phyloP scores from a whole-genome alignment of 2,113 vertebrate species.

The Nothoprocta pentlandii region DNA sequence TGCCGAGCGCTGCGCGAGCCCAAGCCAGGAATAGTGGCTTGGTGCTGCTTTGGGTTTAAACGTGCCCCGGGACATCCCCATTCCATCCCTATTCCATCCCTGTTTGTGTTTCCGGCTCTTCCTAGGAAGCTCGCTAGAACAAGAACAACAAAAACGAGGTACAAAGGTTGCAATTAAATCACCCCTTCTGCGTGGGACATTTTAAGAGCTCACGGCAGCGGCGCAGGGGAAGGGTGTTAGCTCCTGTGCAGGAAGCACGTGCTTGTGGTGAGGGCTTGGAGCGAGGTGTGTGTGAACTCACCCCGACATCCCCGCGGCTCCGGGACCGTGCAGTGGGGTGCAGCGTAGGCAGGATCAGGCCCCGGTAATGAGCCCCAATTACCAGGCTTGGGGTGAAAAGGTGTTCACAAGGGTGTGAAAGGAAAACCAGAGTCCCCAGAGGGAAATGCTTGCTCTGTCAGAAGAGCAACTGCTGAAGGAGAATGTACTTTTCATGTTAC shows the following conservation, averaged over 20 bases:
- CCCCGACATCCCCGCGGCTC: neutral
- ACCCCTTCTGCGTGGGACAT: too few species aligned
- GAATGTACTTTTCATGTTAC: neutral
- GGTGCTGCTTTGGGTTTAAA: too few species aligned
- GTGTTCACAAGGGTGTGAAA: neutral
- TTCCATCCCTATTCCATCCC: too few species aligned
- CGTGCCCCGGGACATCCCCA: too few species aligned
- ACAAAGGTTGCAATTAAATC: too few species aligned
- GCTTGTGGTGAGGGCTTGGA: neutral
- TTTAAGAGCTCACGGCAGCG: too few species aligned
- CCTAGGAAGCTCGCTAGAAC: too few species aligned
- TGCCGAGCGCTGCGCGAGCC: too few species aligned
- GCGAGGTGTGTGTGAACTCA: accelerated
- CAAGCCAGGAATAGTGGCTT: too few species aligned
- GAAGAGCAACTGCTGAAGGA: neutral
- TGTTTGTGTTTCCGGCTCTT: too few species aligned
- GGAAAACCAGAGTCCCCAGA: neutral
- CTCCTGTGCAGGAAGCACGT: neutral
- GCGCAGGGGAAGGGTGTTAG: neutral
- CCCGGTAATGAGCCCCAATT: neutral
- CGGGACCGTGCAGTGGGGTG: accelerated
- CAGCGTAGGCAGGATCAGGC: accelerated
- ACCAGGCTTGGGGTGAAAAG: neutral
- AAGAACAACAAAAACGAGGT: too few species aligned
- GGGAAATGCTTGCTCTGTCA: neutral